Percentiles rank a stretch among this genome's conserved stretches.
These are phyloP conservation scores for Arion vulgaris DNA, from an alignment of 1,140 invertebrate species.

Conservation along the genomic window DNA sequence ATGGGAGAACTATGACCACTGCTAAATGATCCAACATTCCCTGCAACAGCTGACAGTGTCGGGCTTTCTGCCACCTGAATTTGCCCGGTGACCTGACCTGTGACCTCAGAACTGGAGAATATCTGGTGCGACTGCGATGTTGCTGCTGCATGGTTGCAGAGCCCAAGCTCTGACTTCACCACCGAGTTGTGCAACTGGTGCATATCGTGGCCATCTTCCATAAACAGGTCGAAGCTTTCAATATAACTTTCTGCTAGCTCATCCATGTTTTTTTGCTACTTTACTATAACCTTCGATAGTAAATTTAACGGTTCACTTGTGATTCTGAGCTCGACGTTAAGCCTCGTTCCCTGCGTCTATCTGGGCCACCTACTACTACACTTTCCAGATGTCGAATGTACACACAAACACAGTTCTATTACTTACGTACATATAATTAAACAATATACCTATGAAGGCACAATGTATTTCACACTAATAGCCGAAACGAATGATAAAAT, in stretches of 20 bases:
- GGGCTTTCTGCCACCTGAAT: conserved; percentile 34
- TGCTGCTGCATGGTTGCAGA: conserved; percentile 40
- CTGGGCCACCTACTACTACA: conserved; percentile 38
- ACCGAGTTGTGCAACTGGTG: conserved; percentile 55
- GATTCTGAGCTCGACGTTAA: conserved; percentile 46
- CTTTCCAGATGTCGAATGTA: conserved; percentile 19
- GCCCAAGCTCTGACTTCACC: conserved; percentile 31
- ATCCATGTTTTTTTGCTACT: conserved; percentile 36
- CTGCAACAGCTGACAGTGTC: conserved; percentile 36
- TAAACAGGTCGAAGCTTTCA: conserved; percentile 64
- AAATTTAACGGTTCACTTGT: not conserved
- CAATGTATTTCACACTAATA: not conserved
- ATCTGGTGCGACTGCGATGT: conserved; percentile 36
- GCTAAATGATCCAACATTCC: not conserved
- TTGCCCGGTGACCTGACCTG: conserved; percentile 34
- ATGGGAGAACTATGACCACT: conserved; percentile 22
- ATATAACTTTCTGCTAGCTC: conserved; percentile 66
- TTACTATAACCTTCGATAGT: not conserved
- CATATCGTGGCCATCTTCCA: conserved; percentile 56
- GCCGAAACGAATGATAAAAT: not conserved
- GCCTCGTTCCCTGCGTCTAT: conserved; percentile 42
- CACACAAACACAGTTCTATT: conserved; percentile 7
- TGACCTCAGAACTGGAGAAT: conserved; percentile 41
- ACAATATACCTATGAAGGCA: conserved; percentile 19
- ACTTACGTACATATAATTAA: conserved; percentile 26